Evolutionary conservation across 2,113 vertebrate genomes (phyloP).

Genomic region (Cyanistes caeruleus): DNA sequence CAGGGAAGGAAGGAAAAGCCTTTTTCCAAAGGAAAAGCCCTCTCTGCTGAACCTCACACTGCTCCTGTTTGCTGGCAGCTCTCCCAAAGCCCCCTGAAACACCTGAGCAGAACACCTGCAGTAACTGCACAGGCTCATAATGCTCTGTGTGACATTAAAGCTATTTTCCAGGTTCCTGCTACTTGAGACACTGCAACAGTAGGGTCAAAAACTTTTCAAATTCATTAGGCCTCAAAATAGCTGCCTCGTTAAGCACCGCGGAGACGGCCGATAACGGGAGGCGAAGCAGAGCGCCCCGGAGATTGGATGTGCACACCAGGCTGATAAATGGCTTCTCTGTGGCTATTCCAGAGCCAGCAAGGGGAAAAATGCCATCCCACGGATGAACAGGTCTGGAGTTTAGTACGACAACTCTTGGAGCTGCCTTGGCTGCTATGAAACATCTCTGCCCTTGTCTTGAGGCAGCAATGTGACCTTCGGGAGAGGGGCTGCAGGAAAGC

Average conservation of each 20-base stretch:
- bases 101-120: not conserved
- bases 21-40: not conserved
- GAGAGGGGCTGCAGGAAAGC: not conserved
- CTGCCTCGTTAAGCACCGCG: not conserved
- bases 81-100: not conserved
- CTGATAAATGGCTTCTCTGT: slow-evolving; percentile 20
- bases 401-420: not conserved
- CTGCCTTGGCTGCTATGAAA: not conserved
- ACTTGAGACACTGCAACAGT: not conserved
- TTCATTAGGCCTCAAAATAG: not conserved
- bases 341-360: not conserved
- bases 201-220: slow-evolving; percentile 24
- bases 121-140: not conserved
- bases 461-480: not conserved
- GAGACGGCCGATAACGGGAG: not conserved
- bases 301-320: not conserved
- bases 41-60: not conserved
- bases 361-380: slow-evolving; percentile 36
- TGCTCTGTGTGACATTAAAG: not conserved
- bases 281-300: slow-evolving; percentile 5
- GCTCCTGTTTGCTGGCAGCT: not conserved
- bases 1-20: not conserved
- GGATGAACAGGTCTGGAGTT: not conserved
- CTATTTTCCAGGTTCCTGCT: slow-evolving; percentile 23
- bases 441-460: not conserved